A percentile compares a stretch with the other conserved stretches of the same genome.
phyloP scores from a whole-genome alignment of 2,888 invertebrate genomes.

The Prenolepis imparis region DNA sequence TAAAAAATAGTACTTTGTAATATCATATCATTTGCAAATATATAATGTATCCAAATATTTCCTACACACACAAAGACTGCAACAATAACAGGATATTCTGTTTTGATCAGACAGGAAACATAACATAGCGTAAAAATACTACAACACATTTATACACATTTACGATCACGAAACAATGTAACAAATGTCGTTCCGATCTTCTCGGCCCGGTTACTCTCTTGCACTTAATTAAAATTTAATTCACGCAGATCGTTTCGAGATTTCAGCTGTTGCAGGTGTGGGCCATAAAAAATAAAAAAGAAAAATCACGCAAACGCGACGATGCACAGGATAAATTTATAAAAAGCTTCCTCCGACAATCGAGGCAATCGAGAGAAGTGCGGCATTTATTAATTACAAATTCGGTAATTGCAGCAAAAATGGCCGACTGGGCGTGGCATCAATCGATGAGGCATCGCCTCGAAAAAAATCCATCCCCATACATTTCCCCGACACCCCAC shows the following conservation, averaged over 20 bases:
- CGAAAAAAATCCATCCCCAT: constrained; percentile 62
- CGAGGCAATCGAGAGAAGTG: constrained; percentile 57
- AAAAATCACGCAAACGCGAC: constrained; percentile 14
- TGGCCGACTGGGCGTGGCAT: constrained; percentile 81
- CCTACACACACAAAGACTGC: not conserved
- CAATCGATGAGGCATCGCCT: constrained; percentile 76
- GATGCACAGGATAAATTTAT: not conserved
- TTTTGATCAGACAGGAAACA: not conserved
- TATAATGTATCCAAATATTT: not conserved
- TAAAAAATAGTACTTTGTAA: not conserved
- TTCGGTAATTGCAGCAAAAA: constrained; percentile 81
- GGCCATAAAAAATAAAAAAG: not conserved
- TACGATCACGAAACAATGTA: constrained; percentile 6
- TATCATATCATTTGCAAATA: not conserved
- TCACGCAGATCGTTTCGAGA: constrained; percentile 61
- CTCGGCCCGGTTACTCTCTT: constrained; percentile 55
- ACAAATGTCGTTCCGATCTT: constrained; percentile 53
- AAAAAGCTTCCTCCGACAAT: constrained; percentile 14
- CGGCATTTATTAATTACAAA: constrained; percentile 82
- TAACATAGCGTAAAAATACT: not conserved
- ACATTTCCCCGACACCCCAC: constrained; percentile 7
- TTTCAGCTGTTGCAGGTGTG: constrained; percentile 4
- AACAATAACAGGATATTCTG: not conserved
- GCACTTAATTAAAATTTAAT: constrained; percentile 76
- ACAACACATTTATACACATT: not conserved